Percentiles rank a stretch among this genome's conserved stretches.
Evolutionary conservation across 1,140 invertebrate genomes (phyloP).

Genomic region (Callitettix versicolor): DNA sequence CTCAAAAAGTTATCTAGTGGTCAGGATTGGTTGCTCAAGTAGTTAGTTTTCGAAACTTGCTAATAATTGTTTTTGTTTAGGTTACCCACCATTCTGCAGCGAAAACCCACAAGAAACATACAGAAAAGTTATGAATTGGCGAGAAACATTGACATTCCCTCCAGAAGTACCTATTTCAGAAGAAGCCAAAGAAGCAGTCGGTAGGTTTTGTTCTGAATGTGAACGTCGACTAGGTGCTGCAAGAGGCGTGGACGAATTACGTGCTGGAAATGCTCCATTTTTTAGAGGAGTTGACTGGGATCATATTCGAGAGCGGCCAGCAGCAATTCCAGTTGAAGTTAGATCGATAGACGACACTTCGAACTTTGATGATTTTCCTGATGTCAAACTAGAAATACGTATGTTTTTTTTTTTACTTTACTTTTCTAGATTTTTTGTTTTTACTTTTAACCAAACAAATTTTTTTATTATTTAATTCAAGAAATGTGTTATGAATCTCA

Average conservation of each 20-base stretch:
- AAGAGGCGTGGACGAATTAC: constrained; percentile 68
- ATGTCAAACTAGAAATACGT: constrained; percentile 97
- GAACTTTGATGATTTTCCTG: constrained; percentile 99
- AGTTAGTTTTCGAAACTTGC: no score
- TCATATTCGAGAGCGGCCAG: constrained; percentile 90
- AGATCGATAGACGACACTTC: constrained; percentile 94
- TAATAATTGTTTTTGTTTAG: no score
- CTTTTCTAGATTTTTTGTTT: neutral
- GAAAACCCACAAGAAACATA: constrained; percentile 99
- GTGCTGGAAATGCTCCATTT: constrained; percentile 50
- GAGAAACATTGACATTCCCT: constrained; percentile 94
- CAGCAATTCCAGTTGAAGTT: constrained; percentile 92
- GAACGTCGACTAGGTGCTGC: constrained; percentile 81
- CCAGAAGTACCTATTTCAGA: constrained; percentile 98
- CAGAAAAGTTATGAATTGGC: constrained; percentile 99
- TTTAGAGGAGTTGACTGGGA: constrained; percentile 93
- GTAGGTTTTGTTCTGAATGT: constrained; percentile 86
- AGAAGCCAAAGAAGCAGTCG: constrained; percentile 75
- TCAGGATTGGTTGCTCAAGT: no score
- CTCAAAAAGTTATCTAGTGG: no score
- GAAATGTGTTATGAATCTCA: neutral
- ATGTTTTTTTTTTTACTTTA: constrained; percentile 52
- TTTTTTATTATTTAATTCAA: neutral
- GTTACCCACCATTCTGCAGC: constrained; percentile 98
- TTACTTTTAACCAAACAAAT: neutral